phyloP scores from a whole-genome alignment of 2,888 invertebrate species.

The Neuroscelio doddi region DNA sequence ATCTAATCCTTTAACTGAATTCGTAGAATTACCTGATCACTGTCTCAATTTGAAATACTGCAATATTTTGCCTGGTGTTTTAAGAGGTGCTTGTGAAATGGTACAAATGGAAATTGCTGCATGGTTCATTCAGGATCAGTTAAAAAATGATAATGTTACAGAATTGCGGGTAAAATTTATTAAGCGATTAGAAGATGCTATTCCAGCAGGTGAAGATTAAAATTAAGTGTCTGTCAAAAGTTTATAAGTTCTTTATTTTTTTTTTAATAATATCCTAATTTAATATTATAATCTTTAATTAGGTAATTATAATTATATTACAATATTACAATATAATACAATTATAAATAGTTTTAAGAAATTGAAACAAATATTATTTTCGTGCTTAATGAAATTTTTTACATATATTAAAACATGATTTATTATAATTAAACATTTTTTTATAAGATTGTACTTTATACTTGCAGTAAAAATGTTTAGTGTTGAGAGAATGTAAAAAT shows the following conservation, averaged over 20 bases:
- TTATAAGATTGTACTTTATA: no score
- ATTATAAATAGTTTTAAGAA: conserved; percentile 20
- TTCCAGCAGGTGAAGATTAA: conserved; percentile 98
- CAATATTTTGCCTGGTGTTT: conserved; percentile 91
- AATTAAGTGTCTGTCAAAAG: conserved; percentile 13
- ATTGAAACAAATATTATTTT: no score
- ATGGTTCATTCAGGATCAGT: conserved; percentile 95
- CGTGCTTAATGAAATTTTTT: no score
- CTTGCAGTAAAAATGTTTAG: no score
- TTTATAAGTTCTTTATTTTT: conserved; percentile 12
- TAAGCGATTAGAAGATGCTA: conserved; percentile 95
- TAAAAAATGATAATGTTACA: conserved; percentile 94
- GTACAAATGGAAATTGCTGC: conserved; percentile 96
- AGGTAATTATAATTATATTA: no score
- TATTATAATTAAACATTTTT: no score
- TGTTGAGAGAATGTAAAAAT: no score
- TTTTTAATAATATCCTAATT: no score
- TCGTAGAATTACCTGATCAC: conserved; percentile 95
- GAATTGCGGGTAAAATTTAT: conserved; percentile 96
- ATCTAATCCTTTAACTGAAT: conserved; percentile 95
- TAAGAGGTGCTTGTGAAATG: conserved; percentile 98
- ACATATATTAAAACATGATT: background rate
- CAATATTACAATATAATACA: background rate
- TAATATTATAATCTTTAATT: no score
- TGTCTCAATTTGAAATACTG: conserved; percentile 90